Base-by-base conservation (phyloP, 1,140 invertebrate species). In the Bathynomus jamesi region DNA sequence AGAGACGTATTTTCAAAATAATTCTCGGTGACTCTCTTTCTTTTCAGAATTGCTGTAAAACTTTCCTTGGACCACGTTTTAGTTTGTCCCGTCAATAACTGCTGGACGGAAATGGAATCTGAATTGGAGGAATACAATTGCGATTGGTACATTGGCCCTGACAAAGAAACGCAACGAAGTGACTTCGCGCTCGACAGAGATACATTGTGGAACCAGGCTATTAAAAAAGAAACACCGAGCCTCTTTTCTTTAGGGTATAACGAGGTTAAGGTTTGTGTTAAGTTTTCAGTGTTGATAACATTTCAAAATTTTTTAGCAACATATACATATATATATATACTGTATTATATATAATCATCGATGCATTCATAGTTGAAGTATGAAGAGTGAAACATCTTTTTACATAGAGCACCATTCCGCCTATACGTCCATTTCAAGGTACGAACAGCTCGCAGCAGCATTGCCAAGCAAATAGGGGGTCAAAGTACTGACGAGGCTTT, bases 91-190 rank as follows among this genome's bases (percentile, higher is more conserved):
- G 79, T 80, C 24, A 76, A 77, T 11, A 75, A 64, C 10, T 74
- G 77, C 40, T 74, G 74, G 69, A 67, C 70, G 3, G 84, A 85
- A 70, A 74, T 85, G 46, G 75, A 80, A 61, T 80, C 82, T 65
- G 78, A 78, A 29, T 76, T 85, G 65, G 72, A 78, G 32, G 82
- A 83, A 25, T 83, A 82, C 78, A 80, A 84, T 71, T 63, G 70
- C 5, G 75, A 82, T 71, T 85, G 84, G 85, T 84, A 82, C 74
- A 82, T 85, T 53, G 84, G 85, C 2, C 71, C 75, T 24, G 84
- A 85, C 32, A 76, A 71, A 77, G 1, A 40, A n/a, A 5, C 61
- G 67, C 25, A 8, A 27, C 25, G 0, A 21, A 7, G n/a, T 62
- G 2, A 13, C 69, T 30, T 17, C 13, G 32, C 53, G 4, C 24